Evolutionary conservation across 2,888 invertebrate species (phyloP).

Genomic region (Coenonympha arcania): DNA sequence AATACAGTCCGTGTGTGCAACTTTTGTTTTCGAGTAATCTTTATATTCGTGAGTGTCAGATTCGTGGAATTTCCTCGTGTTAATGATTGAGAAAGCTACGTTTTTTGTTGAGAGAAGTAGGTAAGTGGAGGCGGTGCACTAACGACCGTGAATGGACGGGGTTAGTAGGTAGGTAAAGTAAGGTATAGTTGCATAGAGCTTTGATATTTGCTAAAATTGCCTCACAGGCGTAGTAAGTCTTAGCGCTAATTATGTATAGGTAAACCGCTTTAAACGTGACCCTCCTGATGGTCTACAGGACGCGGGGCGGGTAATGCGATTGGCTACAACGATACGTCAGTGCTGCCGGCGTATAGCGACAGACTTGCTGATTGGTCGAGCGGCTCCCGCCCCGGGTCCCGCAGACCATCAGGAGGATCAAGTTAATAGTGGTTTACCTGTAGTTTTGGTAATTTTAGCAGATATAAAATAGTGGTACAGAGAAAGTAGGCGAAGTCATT

Average conservation of each 20-base stretch:
- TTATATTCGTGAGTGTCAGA: conserved; percentile 48
- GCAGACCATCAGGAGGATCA: too few relatives aligned
- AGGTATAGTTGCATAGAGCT: conserved; percentile 56
- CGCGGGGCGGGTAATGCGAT: too few relatives aligned
- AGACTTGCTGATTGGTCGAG: too few relatives aligned
- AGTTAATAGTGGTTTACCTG: too few relatives aligned
- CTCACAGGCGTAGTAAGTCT: conserved; percentile 5
- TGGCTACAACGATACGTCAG: too few relatives aligned
- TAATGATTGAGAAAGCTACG: conserved; percentile 55
- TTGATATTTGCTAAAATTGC: conserved; percentile 53
- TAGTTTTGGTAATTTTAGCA: conserved; percentile 41
- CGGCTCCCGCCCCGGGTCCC: too few relatives aligned
- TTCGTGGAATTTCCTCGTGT: conserved; percentile 71
- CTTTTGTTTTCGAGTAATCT: conserved; percentile 22
- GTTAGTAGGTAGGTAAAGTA: conserved; percentile 55
- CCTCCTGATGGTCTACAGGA: too few relatives aligned
- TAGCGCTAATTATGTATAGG: not conserved
- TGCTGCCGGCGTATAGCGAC: too few relatives aligned
- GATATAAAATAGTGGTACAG: conserved; percentile 57
- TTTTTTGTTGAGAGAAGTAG: conserved; percentile 55
- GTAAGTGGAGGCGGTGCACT: conserved; percentile 66
- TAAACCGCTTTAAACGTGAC: too few relatives aligned
- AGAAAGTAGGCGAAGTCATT: conserved; percentile 68
- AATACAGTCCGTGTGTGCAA: conserved; percentile 15
- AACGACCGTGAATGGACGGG: conserved; percentile 63